Conservation (phyloP, 2,888 invertebrate genomes). For the Melinaea marsaeus region DNA sequence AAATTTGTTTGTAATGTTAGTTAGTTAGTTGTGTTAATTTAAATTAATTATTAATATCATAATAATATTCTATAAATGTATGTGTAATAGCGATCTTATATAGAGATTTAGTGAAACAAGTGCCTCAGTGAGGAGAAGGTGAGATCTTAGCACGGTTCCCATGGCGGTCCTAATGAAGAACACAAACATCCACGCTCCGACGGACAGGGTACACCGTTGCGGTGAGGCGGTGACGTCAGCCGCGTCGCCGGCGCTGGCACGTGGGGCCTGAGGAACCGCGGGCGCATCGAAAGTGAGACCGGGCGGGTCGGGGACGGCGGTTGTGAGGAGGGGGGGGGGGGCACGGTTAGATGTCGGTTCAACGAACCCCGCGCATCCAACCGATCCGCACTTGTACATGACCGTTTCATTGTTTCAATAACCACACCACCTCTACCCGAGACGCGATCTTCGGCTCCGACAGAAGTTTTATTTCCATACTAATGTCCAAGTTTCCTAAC, state of each 20-base stretch:
- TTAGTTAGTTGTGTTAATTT: no score
- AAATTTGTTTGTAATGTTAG: no score
- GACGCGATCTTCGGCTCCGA: not conserved
- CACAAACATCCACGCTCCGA: constrained; percentile 59
- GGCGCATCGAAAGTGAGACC: constrained; percentile 74
- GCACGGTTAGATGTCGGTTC: constrained; percentile 52
- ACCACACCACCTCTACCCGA: constrained; percentile 29
- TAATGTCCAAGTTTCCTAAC: no score
- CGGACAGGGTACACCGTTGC: constrained; percentile 48
- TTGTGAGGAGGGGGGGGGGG: constrained; percentile 39
- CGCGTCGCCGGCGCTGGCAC: constrained; percentile 62
- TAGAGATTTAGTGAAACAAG: constrained; percentile 18
- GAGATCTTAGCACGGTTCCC: constrained; percentile 55
- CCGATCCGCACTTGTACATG: constrained; percentile 71
- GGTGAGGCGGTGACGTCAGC: constrained; percentile 67
- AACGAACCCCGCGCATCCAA: constrained; percentile 69
- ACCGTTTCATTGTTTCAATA: constrained; percentile 71
- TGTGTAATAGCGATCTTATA: no score
- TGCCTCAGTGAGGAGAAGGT: constrained; percentile 45
- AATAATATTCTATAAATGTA: no score
- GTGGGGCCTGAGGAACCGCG: constrained; percentile 66
- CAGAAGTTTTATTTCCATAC: no score
- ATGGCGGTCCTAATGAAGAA: constrained; percentile 60
- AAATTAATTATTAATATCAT: no score
- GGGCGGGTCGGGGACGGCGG: constrained; percentile 51